Conservation (phyloP, 2,888 invertebrate species). For the Atrina japonica region DNA sequence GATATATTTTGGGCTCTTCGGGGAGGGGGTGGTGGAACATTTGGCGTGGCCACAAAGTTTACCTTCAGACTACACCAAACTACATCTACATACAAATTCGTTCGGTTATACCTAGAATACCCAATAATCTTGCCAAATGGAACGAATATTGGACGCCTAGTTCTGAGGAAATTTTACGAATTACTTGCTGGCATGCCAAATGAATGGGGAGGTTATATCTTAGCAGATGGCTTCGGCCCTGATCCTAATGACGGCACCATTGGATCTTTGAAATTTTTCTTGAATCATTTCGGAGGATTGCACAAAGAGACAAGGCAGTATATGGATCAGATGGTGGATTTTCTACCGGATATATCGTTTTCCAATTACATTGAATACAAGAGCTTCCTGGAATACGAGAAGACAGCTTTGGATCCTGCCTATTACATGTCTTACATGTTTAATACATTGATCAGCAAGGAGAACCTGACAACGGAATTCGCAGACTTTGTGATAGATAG, state of each 20-base stretch:
- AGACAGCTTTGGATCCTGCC: constrained; percentile 34
- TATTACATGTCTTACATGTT: constrained; percentile 31
- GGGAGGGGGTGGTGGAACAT: constrained; percentile 52
- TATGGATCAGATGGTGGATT: constrained; percentile 34
- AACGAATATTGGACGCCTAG: constrained; percentile 5
- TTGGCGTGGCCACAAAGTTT: constrained; percentile 46
- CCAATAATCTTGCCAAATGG: constrained; percentile 2
- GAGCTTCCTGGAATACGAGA: constrained; percentile 47
- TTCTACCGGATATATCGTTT: constrained; percentile 5
- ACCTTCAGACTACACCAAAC: constrained; percentile 43
- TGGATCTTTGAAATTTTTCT: constrained; percentile 17
- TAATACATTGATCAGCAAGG: constrained; percentile 41
- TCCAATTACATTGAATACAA: constrained; percentile 32
- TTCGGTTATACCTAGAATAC: constrained; percentile 14
- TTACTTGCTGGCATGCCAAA: constrained; percentile 25
- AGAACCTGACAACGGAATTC: constrained; percentile 22
- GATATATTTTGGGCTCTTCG: constrained; percentile 53
- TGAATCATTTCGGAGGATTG: constrained; percentile 40
- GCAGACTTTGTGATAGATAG: constrained; percentile 9
- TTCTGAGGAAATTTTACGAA: constrained; percentile 21
- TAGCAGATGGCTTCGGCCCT: constrained; percentile 1
- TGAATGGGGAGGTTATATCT: constrained; percentile 46
- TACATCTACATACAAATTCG: constrained; percentile 34
- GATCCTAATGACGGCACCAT: neutral
- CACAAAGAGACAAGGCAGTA: constrained; percentile 10